Evolutionary conservation across 2,113 vertebrate species (phyloP).

Genomic region (Cavia aperea): DNA sequence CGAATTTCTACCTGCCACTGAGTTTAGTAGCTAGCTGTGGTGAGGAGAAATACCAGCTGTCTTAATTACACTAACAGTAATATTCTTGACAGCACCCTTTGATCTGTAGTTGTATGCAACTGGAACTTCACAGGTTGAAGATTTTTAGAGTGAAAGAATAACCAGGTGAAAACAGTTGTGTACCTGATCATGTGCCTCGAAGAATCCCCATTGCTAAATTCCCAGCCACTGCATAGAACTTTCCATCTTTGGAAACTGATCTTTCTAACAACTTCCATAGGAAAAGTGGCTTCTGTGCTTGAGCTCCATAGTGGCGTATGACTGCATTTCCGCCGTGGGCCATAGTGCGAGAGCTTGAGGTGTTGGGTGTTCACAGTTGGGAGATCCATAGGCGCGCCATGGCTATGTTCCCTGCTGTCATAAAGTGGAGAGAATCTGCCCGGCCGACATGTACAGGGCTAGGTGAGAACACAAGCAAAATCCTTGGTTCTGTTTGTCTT

Average conservation of each 20-base stretch:
- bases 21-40: background rate
- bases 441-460: background rate
- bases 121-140: background rate
- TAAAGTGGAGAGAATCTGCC: background rate
- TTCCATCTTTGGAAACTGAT: background rate
- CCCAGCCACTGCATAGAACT: background rate
- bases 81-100: background rate
- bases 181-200: background rate
- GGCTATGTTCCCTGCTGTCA: background rate
- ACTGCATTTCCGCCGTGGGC: background rate
- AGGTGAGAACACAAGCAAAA: background rate
- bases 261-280: background rate
- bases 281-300: background rate
- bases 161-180: background rate
- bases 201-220: background rate
- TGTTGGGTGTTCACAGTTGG: fast-evolving
- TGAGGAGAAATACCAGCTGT: background rate
- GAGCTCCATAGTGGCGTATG: fast-evolving
- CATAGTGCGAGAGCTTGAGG: fast-evolving
- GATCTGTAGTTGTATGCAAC: background rate
- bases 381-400: fast-evolving
- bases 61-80: background rate
- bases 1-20: background rate
- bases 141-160: background rate
- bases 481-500: background rate